Base-by-base conservation (phyloP, 2,888 invertebrate genomes). In the Drosophila gaucha region DNA sequence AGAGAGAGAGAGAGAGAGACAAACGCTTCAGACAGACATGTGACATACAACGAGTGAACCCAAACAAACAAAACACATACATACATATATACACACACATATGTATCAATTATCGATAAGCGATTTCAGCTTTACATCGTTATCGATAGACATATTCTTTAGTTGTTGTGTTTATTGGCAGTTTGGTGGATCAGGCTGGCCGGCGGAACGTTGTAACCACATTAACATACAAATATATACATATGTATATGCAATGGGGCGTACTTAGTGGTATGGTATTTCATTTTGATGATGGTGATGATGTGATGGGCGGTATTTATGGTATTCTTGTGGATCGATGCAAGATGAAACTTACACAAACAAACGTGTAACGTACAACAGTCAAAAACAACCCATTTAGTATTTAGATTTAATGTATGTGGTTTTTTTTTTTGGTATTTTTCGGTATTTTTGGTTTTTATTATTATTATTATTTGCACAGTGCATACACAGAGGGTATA, bases 391-490 rank as follows among this genome's bases (percentile, higher is more conserved):
- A 66, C 49, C 59, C 73, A 71, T 66, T 59, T 35, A 56, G 38
- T 64, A 56, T 75, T 59, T 28, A 12, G 18, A 18, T 3, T 18
- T 35, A 24, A 43, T 44, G n/a, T 20, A 18, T 28, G 18, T 14
- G 20, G 33, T 39, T 31, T 10, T 14, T n/a, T 47, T n/a, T 52
- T 47, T 64, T 35, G 30, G 24, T 50, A 41, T 54, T 50, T 67
- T 36, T 38, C 3, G 41, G 22, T 22, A 22, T 22, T 38, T 24
- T 35, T 49, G n/a, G n/a, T n/a, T n/a, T n/a, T n/a, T n/a, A n/a
- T n/a, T n/a, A n/a, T n/a, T n/a, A n/a, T n/a, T n/a, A n/a, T 35
- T 20, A 12, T 51, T 73, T 73, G 72, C 72, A 73, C 76, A 75
- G 72, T 73, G 72, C 72, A 75, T 55, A 75, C 75, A 76, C 65